phyloP scores from a whole-genome alignment of 2,888 invertebrate species.

The Aspidapion aeneum region DNA sequence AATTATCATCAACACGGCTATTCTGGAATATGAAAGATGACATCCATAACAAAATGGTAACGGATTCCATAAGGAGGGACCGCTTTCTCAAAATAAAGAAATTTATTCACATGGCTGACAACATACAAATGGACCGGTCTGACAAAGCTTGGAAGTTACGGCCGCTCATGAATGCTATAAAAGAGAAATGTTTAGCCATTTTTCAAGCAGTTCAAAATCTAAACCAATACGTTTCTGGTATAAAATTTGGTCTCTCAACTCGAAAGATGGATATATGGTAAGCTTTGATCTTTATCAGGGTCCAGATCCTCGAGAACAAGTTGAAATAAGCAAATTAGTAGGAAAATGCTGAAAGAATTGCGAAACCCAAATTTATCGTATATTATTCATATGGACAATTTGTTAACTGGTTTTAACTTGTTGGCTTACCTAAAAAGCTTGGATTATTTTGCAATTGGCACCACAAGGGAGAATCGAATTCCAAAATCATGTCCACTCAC shows the following conservation, averaged over 20 bases:
- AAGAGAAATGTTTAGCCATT: constrained; percentile 21
- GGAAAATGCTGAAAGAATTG: constrained; percentile 19
- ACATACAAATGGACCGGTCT: constrained; percentile 6
- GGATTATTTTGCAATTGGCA: constrained; percentile 16
- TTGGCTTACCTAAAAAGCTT: constrained; percentile 16
- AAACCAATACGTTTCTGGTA: constrained; percentile 32
- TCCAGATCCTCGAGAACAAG: constrained; percentile 15
- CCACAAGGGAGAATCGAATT: constrained; percentile 11
- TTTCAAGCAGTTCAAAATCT: constrained; percentile 22
- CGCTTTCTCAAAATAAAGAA: constrained; percentile 12
- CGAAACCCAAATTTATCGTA: constrained; percentile 12
- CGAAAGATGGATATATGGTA: constrained; percentile 24
- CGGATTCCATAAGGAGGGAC: constrained; percentile 4
- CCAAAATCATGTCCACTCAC: constrained; percentile 1
- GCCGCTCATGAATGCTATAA: constrained; percentile 22
- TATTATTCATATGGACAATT: constrained; percentile 12
- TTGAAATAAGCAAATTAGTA: constrained; percentile 18
- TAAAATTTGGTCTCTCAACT: constrained; percentile 30
- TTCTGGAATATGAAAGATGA: constrained; percentile 13
- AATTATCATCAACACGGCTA: constrained; percentile 21
- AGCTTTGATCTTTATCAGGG: constrained; percentile 19
- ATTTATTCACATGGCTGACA: constrained; percentile 12
- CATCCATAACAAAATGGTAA: constrained; percentile 8
- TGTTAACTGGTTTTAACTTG: constrained; percentile 14
- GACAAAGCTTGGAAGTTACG: constrained; percentile 23